Percentiles rank a stretch among this genome's conserved stretches.
Conservation (phyloP, 2,113 vertebrate species). For the Sitta europaea region DNA sequence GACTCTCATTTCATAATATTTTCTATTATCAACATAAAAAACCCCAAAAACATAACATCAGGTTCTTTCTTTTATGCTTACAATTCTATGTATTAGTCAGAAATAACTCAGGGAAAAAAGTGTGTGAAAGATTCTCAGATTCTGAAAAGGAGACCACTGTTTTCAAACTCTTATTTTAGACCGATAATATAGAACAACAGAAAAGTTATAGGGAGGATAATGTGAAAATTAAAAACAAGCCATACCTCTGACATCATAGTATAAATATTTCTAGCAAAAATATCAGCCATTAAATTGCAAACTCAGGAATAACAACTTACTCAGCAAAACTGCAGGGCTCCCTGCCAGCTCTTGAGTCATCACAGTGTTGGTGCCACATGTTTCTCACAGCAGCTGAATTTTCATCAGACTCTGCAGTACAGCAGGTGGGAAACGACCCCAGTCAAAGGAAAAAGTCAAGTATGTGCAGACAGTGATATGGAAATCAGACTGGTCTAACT, state of each 20-base stretch:
- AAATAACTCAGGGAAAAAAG: neutral
- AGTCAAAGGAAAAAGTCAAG: neutral
- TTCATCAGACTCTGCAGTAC: neutral
- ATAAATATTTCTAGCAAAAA: neutral
- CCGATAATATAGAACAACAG: neutral
- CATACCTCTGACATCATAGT: neutral
- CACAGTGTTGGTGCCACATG: neutral
- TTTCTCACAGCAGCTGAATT: neutral
- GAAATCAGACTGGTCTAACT: neutral
- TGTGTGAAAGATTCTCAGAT: neutral
- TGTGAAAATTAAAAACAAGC: neutral
- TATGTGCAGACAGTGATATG: neutral
- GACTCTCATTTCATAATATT: neutral
- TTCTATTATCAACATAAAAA: neutral
- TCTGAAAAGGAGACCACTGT: neutral
- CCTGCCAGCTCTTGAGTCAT: constrained; percentile 16
- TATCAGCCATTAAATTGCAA: neutral
- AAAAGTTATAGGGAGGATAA: neutral
- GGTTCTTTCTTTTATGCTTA: neutral
- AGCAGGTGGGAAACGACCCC: neutral
- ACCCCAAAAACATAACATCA: neutral
- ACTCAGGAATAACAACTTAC: neutral
- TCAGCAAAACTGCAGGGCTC: neutral
- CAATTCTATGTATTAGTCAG: neutral
- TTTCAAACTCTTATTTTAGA: neutral